Evolutionary conservation across 2,888 invertebrate genomes (phyloP), one percentile per base, ranked within the genome.

Genomic region (Harpagoxenus sublaevis): DNA sequence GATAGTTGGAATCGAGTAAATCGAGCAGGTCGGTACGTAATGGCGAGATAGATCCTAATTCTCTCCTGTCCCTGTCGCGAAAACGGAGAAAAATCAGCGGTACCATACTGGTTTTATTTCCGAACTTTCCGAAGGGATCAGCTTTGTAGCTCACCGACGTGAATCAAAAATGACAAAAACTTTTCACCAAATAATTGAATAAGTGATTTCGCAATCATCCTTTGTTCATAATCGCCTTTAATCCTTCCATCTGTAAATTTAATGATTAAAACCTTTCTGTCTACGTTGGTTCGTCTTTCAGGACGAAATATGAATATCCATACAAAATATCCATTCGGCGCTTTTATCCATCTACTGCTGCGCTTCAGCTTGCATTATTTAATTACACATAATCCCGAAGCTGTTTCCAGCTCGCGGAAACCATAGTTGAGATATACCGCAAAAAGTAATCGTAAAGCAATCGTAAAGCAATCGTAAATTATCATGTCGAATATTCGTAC

Each of bases 121-220:
- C 23, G 60, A 79, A 79, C 71, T 79, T 79, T 60, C 35, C 39
- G 12, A 2, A 28, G 35, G 15, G 23, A 60, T 71, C 57, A 35
- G 45, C 71, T 78, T 74, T 51, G 65, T 63, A 82, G 48, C 63
- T 66, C 75, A 57, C 57, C 68, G 83, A 53, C 8, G 5, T 31
- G 39, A 68, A 53, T 81, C 73, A 83, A 87, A 88, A 88, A 23
- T 87, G 57, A 57, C 77, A 87, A 87, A 73, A 84, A 74, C 55
- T 83, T 62, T 77, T 57, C 73, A 68, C 12, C n/a, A 15, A 45
- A 79, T 85, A 88, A 89, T 91, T 86, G 88, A 91, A 86, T 81
- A 66, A 66, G 31, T 81, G 79, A 68, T 63, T 75, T 89, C 82
- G 84, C 85, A 85, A 87, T 68, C 63, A 48, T 60, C 39, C 78